Base-by-base conservation (phyloP, 2,888 invertebrate genomes). In the Gastrophysa polygoni region DNA sequence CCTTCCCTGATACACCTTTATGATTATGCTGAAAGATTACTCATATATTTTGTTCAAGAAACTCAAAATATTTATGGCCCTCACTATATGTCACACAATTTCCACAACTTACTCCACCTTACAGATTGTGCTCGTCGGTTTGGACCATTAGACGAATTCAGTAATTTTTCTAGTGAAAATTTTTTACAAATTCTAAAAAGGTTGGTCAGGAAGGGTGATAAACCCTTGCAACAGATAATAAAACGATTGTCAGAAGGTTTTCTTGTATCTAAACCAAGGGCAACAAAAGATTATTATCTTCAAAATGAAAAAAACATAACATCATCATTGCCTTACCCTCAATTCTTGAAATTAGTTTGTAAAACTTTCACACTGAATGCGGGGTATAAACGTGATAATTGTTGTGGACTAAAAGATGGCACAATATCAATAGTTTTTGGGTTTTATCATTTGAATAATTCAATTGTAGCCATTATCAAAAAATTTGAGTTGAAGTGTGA, bases 111-210 rank as follows among this genome's bases (percentile, higher is more conserved):
- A 34, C 10, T 32, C 16, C 51, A 55, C 55, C 55, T 55, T 24
- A 54, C 28, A 54, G 54, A 54, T 43, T 54, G 54, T 54, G 54
- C 54, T 54, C 54, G 54, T 54, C 55, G 29, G 24, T 55, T 55
- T 46, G 46, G 55, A 29, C 20, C 46, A 55, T 29, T 24, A 43
- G 54, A 55, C 44, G 44, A 55, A 44, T 44, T 55, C 5, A 55
- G 55, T 46, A 55, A 55, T 44, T 55, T 55, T 46, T 46, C 55
- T 8, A 55, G 28, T 55, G 46, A 46, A 2, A 11, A 16, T 55
- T 44, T 46, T 28, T 55, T 55, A 46, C 54, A 55, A 14, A 55
- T 55, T 46, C 16, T 46, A 3, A 55, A 55, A 44, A 38, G 24
- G 7, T 24, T 24, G 24, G 24, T 24, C 4, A 24, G 24, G 24